Evolutionary conservation across 2,888 invertebrate species (phyloP).

Genomic region (Thyatira batis): DNA sequence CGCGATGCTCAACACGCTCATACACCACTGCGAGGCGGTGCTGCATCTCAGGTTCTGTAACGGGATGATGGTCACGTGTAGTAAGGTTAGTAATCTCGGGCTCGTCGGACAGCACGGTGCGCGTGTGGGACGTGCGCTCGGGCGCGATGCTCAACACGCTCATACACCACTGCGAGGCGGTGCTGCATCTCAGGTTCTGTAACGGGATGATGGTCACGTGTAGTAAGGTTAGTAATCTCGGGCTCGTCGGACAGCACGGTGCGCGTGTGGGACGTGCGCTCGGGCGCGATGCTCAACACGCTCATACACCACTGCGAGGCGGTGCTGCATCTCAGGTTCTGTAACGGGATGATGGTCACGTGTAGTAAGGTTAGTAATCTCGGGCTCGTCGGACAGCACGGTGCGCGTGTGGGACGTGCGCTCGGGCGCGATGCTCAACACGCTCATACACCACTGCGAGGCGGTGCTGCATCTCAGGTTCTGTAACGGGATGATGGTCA

Average conservation of each 20-base stretch:
- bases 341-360: no score
- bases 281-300: conserved; percentile 99
- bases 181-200: conserved; percentile 98
- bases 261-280: no score
- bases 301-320: conserved; percentile 99
- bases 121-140: no score
- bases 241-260: no score
- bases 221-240: no score
- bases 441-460: conserved; percentile 99
- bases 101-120: no score
- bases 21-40: conserved; percentile 99
- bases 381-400: no score
- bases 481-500: conserved; percentile 99
- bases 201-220: no score
- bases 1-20: conserved; percentile 99
- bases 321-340: conserved; percentile 98
- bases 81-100: no score
- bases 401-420: no score
- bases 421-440: conserved; percentile 99
- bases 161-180: conserved; percentile 99
- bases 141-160: conserved; percentile 99
- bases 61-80: no score
- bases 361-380: no score
- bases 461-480: conserved; percentile 99
- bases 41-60: conserved; percentile 98